Evolutionary conservation across 1,140 invertebrate species (phyloP), one percentile per base, ranked within the genome.

Genomic region (Parasteatoda tepidariorum): DNA sequence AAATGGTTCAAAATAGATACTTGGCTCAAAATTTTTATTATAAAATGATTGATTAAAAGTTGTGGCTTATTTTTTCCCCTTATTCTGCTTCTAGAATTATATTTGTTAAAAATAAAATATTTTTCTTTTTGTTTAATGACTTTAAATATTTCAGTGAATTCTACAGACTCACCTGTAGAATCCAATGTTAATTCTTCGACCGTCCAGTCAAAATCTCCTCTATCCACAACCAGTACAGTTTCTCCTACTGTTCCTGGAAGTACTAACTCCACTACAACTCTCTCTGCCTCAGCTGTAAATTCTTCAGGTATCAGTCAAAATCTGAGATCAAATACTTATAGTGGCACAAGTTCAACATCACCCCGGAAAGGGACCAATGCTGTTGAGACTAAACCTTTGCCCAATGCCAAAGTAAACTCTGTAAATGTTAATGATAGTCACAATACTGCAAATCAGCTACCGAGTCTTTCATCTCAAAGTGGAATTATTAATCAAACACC

Each of bases 181-280:
- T 54, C 79, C 22, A 26, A 34, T 11, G 18, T 18, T 48, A 11
- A 18, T 2, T 64, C 73, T 31, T 73, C 68, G 55, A 24, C 67
- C 30, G 81, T 83, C 81, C 83, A 83, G 31, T 75, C 84, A 57
- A 82, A 82, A 71, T 70, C 78, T 33, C 81, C 84, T 57, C 64
- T 78, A 31, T 71, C 79, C 62, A 41, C 81, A 61, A 54, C 84
- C 4, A 76, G 71, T 33, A 79, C 73, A 13, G 33, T 78, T 2
- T 71, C 84, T 30, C 85, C 86, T 15, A 62, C 75, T 41, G 54
- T 84, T 54, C 83, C 85, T 55, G 85, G 83, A 28, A 84, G 83
- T 38, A 83, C 85, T n/a, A 84, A 84, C 28, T 84, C 84, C n/a
- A 83, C 86, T 22, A 84, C 84, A 62, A 82, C 79, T 57, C n/a